A percentile compares a stretch with the other conserved stretches of the same genome.
These are phyloP conservation scores for Lateolabrax maculatus DNA, from an alignment of 2,797 vertebrate genomes.

Conservation along the genomic window DNA sequence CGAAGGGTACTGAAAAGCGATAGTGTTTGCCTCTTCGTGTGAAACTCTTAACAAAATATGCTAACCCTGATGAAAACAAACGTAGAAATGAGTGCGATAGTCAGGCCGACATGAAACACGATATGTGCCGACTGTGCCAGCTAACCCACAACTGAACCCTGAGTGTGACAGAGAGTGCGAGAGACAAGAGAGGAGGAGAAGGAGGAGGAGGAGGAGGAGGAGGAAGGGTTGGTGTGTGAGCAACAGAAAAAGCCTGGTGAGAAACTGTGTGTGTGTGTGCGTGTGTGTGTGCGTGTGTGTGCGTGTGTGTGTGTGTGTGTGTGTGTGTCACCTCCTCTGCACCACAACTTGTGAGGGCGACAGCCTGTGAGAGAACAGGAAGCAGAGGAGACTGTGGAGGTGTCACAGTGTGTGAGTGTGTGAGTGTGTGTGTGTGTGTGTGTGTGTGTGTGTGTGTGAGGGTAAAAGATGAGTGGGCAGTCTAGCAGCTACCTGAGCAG, in stretches of 20 bases:
- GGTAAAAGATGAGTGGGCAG: constrained; percentile 51
- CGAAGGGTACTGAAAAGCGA: not conserved
- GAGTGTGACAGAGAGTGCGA: constrained; percentile 60
- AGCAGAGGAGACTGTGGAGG: constrained; percentile 65
- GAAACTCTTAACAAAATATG: constrained; percentile 36
- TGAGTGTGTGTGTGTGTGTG: constrained; percentile 27
- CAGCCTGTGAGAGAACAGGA: constrained; percentile 76
- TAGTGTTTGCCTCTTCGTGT: constrained; percentile 23
- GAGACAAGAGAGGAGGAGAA: constrained; percentile 51
- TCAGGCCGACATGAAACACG: constrained; percentile 60
- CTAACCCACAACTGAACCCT: constrained; percentile 71
- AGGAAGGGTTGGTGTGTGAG: constrained; percentile 49
- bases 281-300: constrained; percentile 32
- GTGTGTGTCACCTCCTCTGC: constrained; percentile 65
- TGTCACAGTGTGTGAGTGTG: constrained; percentile 41
- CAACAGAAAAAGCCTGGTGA: constrained; percentile 71
- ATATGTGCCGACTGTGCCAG: constrained; percentile 60
- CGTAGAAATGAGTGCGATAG: constrained; percentile 30
- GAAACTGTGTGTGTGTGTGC: constrained; percentile 58
- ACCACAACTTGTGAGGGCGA: constrained; percentile 68
- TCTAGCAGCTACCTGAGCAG: constrained; percentile 52
- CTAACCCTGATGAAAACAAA: constrained; percentile 39
- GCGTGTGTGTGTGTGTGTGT: constrained; percentile 34
- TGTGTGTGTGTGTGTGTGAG: constrained; percentile 27
- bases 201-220: constrained; percentile 12